Percentiles rank a stretch among this genome's conserved stretches.
These are phyloP conservation scores for Dromococcyx pavoninus DNA, from an alignment of 2,797 vertebrate genomes.

Conservation along the genomic window DNA sequence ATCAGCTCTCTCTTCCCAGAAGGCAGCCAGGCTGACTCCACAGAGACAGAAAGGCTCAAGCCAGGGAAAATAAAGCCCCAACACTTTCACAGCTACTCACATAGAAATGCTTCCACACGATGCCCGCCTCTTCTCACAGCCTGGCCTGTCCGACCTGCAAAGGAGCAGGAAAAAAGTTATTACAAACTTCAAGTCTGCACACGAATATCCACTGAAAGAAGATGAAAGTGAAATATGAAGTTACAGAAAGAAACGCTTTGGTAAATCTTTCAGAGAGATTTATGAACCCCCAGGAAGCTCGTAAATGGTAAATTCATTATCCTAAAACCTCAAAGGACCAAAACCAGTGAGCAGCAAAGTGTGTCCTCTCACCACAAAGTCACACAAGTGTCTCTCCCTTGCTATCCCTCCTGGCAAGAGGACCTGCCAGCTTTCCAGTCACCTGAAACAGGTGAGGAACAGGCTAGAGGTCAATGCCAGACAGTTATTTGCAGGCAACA, in stretches of 20 bases:
- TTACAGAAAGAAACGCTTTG: not conserved
- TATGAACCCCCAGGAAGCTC: not conserved
- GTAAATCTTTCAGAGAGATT: not conserved
- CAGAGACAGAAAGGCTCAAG: not conserved
- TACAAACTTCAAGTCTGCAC: constrained; percentile 1
- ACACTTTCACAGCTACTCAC: constrained; percentile 48
- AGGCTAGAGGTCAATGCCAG: not conserved
- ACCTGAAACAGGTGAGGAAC: not conserved
- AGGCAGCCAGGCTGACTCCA: constrained; percentile 59
- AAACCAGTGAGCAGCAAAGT: not conserved
- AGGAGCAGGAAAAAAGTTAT: not conserved
- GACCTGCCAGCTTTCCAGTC: not conserved
- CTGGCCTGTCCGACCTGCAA: constrained; percentile 16
- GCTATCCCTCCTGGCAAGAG: not conserved
- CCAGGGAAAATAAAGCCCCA: constrained; percentile 20
- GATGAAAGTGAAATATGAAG: not conserved
- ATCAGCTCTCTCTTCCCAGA: constrained; percentile 51
- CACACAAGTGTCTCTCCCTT: not conserved
- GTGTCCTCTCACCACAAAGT: not conserved
- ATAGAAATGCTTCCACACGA: not conserved
- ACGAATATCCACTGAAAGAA: not conserved
- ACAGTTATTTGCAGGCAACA: not conserved
- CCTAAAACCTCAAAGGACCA: not conserved
- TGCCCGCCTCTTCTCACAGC: not conserved
- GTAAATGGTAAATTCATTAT: not conserved